These are phyloP conservation scores for Platichthys stellatus DNA, from an alignment of 2,113 vertebrate genomes.

Conservation along the genomic window DNA sequence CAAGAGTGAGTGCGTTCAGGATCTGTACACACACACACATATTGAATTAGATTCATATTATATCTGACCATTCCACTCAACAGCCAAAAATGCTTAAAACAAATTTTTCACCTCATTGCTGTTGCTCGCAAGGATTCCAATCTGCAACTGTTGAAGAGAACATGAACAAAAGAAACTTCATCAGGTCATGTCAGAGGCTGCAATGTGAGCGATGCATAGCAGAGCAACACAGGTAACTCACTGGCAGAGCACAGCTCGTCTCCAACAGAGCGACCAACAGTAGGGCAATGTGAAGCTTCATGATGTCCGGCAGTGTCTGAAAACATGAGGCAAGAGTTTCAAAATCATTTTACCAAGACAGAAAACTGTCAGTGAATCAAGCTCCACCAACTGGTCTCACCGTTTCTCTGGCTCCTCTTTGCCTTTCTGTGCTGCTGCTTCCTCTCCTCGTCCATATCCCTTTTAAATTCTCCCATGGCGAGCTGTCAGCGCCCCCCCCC, in stretches of 20 bases:
- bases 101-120: constrained; percentile 80
- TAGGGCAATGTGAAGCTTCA: constrained; percentile 64
- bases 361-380: neutral
- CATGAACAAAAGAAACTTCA: constrained; percentile 1
- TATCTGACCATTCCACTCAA: neutral
- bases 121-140: constrained; percentile 83
- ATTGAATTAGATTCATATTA: neutral
- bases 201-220: neutral
- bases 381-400: constrained; percentile 22
- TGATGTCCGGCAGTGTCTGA: constrained; percentile 43
- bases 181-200: neutral
- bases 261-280: constrained; percentile 66
- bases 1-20: constrained; percentile 76
- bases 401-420: constrained; percentile 43
- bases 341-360: neutral
- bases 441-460: constrained; percentile 30
- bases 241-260: constrained; percentile 70
- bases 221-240: constrained; percentile 44
- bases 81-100: neutral
- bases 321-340: constrained; percentile 9
- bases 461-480: constrained; percentile 63
- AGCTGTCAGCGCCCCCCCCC: constrained; percentile 33
- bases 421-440: constrained; percentile 28
- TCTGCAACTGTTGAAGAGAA: constrained; percentile 68
- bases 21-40: constrained; percentile 62